phyloP scores from a whole-genome alignment of 1,140 invertebrate species.

The Sycobia sp. region DNA sequence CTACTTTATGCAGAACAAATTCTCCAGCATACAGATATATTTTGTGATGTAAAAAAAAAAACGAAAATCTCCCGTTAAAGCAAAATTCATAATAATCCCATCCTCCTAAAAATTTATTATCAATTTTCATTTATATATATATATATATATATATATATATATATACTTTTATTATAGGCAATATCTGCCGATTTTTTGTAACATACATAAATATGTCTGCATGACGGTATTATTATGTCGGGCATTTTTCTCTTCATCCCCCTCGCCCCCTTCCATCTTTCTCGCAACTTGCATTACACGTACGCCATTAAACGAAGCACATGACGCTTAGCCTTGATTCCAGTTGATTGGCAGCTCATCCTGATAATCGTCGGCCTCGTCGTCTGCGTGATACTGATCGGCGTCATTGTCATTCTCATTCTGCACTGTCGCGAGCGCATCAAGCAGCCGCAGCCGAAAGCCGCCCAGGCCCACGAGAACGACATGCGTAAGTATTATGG shows the following conservation, averaged over 20 bases:
- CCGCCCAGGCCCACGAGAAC: constrained; percentile 56
- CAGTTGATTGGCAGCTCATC: constrained; percentile 63
- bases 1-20: no score
- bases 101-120: no score
- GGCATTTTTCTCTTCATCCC: constrained; percentile 18
- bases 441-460: constrained; percentile 57
- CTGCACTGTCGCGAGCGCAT: constrained; percentile 64
- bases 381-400: constrained; percentile 61
- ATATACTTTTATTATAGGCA: no score
- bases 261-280: background rate
- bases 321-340: constrained; percentile 60
- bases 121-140: no score
- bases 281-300: constrained; percentile 16
- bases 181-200: no score
- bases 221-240: no score
- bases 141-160: no score
- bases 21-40: no score
- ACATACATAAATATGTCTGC: no score
- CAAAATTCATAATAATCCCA: no score
- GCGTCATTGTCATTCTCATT: constrained; percentile 63
- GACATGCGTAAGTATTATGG: constrained; percentile 61
- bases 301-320: constrained; percentile 47
- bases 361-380: constrained; percentile 63
- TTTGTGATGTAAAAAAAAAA: no score
- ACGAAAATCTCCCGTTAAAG: no score